Conservation (phyloP, 2,888 invertebrate genomes). For the Tipula confusa region DNA sequence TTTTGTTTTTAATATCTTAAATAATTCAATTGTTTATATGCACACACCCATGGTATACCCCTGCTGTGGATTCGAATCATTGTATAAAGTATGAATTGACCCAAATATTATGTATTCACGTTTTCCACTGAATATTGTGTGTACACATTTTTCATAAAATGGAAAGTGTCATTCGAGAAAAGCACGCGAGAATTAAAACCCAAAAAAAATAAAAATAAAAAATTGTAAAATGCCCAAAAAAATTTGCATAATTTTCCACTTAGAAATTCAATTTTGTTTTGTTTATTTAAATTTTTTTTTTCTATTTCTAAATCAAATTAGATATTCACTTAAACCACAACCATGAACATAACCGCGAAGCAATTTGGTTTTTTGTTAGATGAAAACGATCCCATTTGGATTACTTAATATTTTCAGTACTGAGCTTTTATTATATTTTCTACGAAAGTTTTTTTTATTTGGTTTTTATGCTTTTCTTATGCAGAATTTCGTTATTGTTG, state of each 20-base stretch:
- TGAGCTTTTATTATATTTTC: background rate
- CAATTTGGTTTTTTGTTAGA: background rate
- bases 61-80: background rate
- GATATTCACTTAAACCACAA: background rate
- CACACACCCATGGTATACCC: background rate
- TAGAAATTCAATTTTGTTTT: background rate
- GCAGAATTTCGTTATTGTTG: background rate
- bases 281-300: background rate
- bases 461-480: background rate
- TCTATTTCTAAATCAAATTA: background rate
- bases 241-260: background rate
- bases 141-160: background rate
- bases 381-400: background rate
- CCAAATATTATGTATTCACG: background rate
- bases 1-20: background rate
- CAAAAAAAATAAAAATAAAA: too few relatives aligned
- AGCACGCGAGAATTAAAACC: background rate
- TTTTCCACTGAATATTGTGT: background rate
- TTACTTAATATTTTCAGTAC: background rate
- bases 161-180: background rate
- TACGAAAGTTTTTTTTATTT: background rate
- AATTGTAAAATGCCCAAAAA: background rate
- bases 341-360: background rate
- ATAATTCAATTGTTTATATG: background rate
- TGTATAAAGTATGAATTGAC: background rate